A percentile compares a stretch with the other conserved stretches of the same genome.
These are phyloP conservation scores for Urocyon cinereoargenteus DNA, from an alignment of 2,797 vertebrate genomes.

Conservation along the genomic window DNA sequence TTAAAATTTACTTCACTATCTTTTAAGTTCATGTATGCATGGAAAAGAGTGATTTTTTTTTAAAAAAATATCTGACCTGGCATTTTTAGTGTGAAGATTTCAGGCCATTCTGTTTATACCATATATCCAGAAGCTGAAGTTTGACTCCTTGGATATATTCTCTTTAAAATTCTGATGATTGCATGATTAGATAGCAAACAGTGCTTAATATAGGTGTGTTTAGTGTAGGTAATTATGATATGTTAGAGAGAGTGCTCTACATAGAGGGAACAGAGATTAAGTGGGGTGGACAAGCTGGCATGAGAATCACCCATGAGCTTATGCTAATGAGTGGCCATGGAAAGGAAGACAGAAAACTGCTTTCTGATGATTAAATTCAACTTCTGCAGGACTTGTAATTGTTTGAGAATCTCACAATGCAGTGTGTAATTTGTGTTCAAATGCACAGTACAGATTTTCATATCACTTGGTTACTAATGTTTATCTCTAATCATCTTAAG, in stretches of 20 bases:
- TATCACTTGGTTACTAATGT: neutral
- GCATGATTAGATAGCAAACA: neutral
- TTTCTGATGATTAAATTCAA: neutral
- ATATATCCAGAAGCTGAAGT: neutral
- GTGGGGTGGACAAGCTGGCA: neutral
- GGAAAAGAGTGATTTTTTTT: neutral
- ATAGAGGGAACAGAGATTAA: neutral
- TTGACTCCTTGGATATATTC: no score
- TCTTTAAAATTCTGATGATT: no score
- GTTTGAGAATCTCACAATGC: neutral
- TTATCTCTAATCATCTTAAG: slow-evolving; percentile 23
- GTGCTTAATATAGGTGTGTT: neutral
- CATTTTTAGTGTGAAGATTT: neutral
- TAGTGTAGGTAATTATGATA: neutral
- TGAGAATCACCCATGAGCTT: neutral
- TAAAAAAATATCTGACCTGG: neutral
- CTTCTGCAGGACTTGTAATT: neutral
- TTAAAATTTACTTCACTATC: neutral
- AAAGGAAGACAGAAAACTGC: neutral
- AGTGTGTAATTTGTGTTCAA: neutral
- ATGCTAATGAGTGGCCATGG: neutral
- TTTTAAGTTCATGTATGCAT: neutral
- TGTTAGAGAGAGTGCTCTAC: neutral
- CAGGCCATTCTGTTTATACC: neutral
- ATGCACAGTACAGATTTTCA: neutral